Evolutionary conservation across 2,797 vertebrate genomes (phyloP).

Genomic region (Sciurus carolinensis): DNA sequence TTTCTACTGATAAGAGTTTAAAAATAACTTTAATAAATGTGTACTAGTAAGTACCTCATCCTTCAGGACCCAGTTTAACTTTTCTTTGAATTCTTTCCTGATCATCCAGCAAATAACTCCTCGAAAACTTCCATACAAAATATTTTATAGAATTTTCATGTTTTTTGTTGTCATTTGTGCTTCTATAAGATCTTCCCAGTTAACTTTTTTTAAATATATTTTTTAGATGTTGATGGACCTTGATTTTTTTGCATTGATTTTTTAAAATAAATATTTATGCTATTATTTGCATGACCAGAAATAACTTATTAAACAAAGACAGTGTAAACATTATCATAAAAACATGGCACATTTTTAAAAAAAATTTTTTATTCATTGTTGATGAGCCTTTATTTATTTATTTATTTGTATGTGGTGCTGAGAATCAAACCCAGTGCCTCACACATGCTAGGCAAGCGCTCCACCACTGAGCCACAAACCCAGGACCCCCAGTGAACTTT

Average conservation of each 20-base stretch:
- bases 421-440: too few relatives aligned
- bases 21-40: background rate
- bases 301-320: background rate
- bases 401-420: too few relatives aligned
- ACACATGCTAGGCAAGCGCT: too few relatives aligned
- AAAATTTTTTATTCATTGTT: too few relatives aligned
- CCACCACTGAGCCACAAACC: too few relatives aligned
- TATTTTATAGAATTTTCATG: background rate
- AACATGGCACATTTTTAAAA: background rate
- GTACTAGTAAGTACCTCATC: background rate
- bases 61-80: background rate
- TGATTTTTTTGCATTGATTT: background rate
- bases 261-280: background rate
- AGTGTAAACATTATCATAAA: background rate
- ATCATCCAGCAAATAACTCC: background rate
- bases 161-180: background rate
- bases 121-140: background rate
- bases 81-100: constrained; percentile 37
- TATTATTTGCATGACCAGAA: background rate
- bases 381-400: too few relatives aligned
- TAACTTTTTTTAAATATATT: background rate
- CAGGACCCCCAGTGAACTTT: background rate
- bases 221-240: too few relatives aligned
- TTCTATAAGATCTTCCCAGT: background rate
- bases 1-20: constrained; percentile 11